phyloP scores from a whole-genome alignment of 1,140 invertebrate genomes.

The Polypedilum pembai region DNA sequence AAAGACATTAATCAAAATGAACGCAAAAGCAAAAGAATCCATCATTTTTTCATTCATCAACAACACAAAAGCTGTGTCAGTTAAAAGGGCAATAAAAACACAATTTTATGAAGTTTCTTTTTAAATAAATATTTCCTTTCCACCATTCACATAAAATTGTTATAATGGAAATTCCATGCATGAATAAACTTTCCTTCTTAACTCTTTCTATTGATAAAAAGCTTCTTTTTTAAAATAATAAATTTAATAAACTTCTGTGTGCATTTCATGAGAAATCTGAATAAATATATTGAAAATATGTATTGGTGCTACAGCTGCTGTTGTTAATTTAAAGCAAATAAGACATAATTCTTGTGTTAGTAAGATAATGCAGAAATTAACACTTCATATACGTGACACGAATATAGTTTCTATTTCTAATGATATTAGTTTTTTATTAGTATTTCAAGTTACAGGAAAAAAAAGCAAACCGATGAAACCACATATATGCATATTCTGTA shows the following conservation, averaged over 20 bases:
- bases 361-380: slow-evolving; percentile 7
- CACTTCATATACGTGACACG: slow-evolving; percentile 1
- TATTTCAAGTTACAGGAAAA: too few relatives aligned
- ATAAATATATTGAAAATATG: too few relatives aligned
- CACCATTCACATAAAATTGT: not conserved
- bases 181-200: not conserved
- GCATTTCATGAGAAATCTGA: too few relatives aligned
- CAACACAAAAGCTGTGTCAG: not conserved
- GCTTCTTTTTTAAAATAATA: too few relatives aligned
- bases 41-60: too few relatives aligned
- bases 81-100: not conserved
- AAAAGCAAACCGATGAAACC: too few relatives aligned
- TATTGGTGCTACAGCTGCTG: too few relatives aligned
- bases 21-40: too few relatives aligned
- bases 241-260: too few relatives aligned
- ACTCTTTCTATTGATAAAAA: too few relatives aligned
- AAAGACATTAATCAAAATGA: slow-evolving; percentile 19
- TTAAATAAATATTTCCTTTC: not conserved
- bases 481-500: too few relatives aligned
- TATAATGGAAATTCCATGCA: not conserved
- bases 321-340: too few relatives aligned
- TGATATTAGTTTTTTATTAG: not conserved
- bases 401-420: not conserved
- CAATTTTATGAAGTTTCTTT: not conserved
- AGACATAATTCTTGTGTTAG: slow-evolving; percentile 8